These are phyloP conservation scores for Ischnus inquisitorius DNA, from an alignment of 2,888 invertebrate species.

Conservation along the genomic window DNA sequence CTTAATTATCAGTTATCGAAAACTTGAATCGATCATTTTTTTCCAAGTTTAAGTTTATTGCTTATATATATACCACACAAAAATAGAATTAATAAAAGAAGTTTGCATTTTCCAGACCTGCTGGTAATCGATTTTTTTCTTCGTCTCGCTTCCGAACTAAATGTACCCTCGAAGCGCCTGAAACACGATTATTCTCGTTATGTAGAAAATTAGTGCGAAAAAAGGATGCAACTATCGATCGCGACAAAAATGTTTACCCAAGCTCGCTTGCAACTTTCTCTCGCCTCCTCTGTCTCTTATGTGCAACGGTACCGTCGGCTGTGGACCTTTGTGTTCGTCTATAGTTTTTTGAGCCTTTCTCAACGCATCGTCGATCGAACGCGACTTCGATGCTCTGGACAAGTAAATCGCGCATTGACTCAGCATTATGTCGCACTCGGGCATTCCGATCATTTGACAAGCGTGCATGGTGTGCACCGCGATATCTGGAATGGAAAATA, in stretches of 20 bases:
- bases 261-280: conserved; percentile 68
- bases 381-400: conserved; percentile 90
- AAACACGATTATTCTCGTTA: conserved; percentile 60
- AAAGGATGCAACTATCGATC: too few species aligned
- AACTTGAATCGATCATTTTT: too few species aligned
- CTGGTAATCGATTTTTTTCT: conserved; percentile 88
- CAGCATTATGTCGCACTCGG: conserved; percentile 91
- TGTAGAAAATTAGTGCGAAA: background rate
- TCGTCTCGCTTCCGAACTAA: conserved; percentile 86
- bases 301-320: conserved; percentile 91
- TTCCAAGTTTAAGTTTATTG: too few species aligned
- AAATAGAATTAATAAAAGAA: conserved; percentile 85
- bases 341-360: conserved; percentile 58
- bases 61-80: too few species aligned
- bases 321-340: conserved; percentile 86
- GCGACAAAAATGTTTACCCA: conserved; percentile 66
- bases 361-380: conserved; percentile 85
- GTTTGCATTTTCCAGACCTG: conserved; percentile 87
- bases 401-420: conserved; percentile 92
- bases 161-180: conserved; percentile 89
- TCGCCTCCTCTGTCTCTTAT: conserved; percentile 88
- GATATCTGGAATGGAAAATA: conserved; percentile 86
- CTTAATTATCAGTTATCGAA: too few species aligned
- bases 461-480: conserved; percentile 92
- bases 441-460: conserved; percentile 92